Evolutionary conservation across 2,888 invertebrate genomes (phyloP), one percentile per base, ranked within the genome.

Genomic region (Epistrophella euchroma): DNA sequence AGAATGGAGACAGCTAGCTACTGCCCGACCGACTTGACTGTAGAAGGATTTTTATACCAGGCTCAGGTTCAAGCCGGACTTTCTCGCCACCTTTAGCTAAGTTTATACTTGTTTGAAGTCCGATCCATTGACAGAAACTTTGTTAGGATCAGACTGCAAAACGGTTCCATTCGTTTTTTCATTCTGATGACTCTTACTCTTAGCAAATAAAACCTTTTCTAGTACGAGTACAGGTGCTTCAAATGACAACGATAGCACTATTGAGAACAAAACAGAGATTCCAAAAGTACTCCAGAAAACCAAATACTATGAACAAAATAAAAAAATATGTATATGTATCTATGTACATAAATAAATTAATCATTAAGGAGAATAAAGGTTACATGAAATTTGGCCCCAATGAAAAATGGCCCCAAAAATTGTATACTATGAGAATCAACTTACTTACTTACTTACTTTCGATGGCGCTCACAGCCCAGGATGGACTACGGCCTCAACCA

Each of bases 141-240:
- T 37, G 2, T 19, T 47, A 15, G 19, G 9, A 47, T 15, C 37
- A 11, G 22, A n/a, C 1, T 22, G n/a, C 7, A 22, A 13, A 22
- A 22, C 7, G 7, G 13, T 40, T 40, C 2, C 15, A 13, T 60
- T 32, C 6, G 7, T 3, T 25, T n/a, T 60, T 28, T 55, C 7
- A 40, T 52, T 60, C 47, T 68, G 15, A 22, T 25, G 15, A 1
- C 37, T 52, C 17, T 17, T 17, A 1, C 37, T 52, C 17, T 17
- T 17, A 4, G 50, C 13, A 43, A 80, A 77, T 17, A 88, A 32
- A 4, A 76, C 10, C 17, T 88, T 88, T 74, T 88, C 88, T 6
- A 88, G 47, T 4, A 62, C 77, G 6, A 88, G 56, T 17, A 88
- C 64, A 9, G 88, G 89, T 19, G 84, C 82, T 60, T 89, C 89